Conservation (phyloP, 2,888 invertebrate species). For the Tetranychus piercei region DNA sequence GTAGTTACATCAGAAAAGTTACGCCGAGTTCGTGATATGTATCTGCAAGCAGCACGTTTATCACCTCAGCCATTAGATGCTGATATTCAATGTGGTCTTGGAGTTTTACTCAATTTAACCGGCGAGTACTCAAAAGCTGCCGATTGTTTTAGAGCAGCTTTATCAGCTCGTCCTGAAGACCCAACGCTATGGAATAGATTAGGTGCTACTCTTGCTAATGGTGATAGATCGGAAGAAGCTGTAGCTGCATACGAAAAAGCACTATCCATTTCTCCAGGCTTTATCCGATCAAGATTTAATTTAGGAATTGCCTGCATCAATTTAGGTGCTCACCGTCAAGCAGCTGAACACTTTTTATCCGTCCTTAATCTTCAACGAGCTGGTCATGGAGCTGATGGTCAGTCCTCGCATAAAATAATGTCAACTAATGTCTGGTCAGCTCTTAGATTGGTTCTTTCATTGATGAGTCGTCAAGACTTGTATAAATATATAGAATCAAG, state of each 20-base stretch:
- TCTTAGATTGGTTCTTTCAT: conserved; percentile 60
- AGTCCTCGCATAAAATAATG: conserved; percentile 39
- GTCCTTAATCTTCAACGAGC: conserved; percentile 72
- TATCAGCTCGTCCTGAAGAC: conserved; percentile 64
- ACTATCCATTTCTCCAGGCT: conserved; percentile 75
- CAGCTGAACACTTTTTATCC: conserved; percentile 80
- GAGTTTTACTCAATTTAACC: conserved; percentile 81
- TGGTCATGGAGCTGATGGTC: conserved; percentile 41
- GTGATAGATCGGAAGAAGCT: conserved; percentile 81
- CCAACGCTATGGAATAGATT: conserved; percentile 88
- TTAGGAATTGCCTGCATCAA: conserved; percentile 95
- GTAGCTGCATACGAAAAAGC: conserved; percentile 86
- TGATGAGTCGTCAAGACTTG: conserved; percentile 47
- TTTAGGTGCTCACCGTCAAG: conserved; percentile 71
- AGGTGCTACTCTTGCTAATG: conserved; percentile 91
- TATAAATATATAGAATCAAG: conserved; percentile 40
- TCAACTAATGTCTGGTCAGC: conserved; percentile 89
- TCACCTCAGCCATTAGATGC: conserved; percentile 51
- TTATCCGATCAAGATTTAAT: conserved; percentile 88
- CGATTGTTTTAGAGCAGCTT: conserved; percentile 79
- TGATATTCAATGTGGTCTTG: conserved; percentile 79
- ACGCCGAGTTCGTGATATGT: conserved; percentile 52
- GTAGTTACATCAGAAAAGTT: conserved; percentile 35
- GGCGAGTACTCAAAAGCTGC: conserved; percentile 88
- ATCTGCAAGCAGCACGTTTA: conserved; percentile 49